Percentiles rank a stretch among this genome's conserved stretches.
Evolutionary conservation across 2,888 invertebrate genomes (phyloP).

Genomic region (Caenorhabditis becei): DNA sequence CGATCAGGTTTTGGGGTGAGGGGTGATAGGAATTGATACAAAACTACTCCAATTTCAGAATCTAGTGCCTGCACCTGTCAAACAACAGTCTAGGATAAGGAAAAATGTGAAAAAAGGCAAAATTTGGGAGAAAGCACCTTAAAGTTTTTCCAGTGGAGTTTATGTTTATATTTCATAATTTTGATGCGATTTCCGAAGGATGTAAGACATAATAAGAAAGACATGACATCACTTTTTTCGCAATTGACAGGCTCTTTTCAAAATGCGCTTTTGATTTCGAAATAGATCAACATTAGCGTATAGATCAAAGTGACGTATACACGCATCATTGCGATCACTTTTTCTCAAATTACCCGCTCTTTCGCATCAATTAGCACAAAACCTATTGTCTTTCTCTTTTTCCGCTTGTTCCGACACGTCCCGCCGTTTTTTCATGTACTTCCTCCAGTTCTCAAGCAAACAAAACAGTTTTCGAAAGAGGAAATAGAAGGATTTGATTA

Average conservation of each 20-base stretch:
- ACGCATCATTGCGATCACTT: not conserved
- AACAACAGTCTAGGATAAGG: too few relatives aligned
- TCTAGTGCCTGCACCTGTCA: too few relatives aligned
- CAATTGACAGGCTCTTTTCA: too few relatives aligned
- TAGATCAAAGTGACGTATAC: slow-evolving; percentile 15
- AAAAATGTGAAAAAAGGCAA: too few relatives aligned
- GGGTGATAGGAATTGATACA: not conserved
- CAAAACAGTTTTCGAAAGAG: not conserved
- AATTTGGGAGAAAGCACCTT: too few relatives aligned
- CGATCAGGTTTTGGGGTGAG: not conserved
- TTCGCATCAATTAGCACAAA: slow-evolving; percentile 2
- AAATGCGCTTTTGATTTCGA: not conserved
- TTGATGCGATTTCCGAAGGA: too few relatives aligned
- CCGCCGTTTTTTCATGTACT: slow-evolving; percentile 3
- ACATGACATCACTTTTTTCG: too few relatives aligned
- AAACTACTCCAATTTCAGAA: too few relatives aligned
- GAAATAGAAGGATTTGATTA: too few relatives aligned
- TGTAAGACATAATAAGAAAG: too few relatives aligned
- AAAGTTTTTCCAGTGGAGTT: too few relatives aligned
- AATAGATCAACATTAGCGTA: not conserved
- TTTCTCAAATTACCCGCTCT: not conserved
- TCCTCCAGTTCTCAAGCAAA: not conserved
- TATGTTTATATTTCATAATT: too few relatives aligned
- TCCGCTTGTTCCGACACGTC: slow-evolving; percentile 20
- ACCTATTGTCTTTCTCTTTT: slow-evolving; percentile 35